Evolutionary conservation across 2,797 vertebrate species (phyloP).

Genomic region (Podargus strigoides): DNA sequence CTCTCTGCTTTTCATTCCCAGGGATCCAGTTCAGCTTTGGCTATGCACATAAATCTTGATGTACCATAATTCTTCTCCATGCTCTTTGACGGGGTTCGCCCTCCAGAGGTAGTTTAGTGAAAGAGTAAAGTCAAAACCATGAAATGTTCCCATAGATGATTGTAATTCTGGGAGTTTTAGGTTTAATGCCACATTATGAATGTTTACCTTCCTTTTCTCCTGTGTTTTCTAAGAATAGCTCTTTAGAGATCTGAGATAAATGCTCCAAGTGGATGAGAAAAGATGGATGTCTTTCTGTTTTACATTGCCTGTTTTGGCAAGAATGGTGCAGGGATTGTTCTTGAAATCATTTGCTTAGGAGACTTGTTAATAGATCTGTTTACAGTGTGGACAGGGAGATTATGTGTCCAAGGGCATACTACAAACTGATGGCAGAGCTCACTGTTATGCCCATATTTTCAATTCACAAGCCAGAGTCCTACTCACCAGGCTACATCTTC

Average conservation of each 20-base stretch:
- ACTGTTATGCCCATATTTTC: neutral
- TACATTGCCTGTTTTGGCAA: neutral
- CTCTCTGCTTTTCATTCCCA: conserved; percentile 19
- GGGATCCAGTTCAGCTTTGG: neutral
- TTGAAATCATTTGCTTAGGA: neutral
- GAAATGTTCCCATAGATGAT: neutral
- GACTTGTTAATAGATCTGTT: neutral
- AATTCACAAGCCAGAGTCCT: neutral
- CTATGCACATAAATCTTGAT: neutral
- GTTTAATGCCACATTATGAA: neutral
- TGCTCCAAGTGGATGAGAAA: neutral
- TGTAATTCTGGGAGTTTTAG: neutral
- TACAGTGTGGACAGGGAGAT: neutral
- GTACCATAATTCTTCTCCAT: neutral
- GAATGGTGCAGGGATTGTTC: neutral
- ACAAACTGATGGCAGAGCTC: neutral
- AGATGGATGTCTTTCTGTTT: neutral
- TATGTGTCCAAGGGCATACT: neutral
- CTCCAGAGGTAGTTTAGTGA: conserved; percentile 10
- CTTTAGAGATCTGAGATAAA: neutral
- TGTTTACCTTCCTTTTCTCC: conserved; percentile 1
- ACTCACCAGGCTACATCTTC: neutral
- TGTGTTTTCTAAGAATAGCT: neutral
- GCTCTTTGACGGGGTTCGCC: neutral
- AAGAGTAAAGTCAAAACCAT: neutral